Percentiles rank a stretch among this genome's conserved stretches.
Evolutionary conservation across 2,113 vertebrate species (phyloP).

Genomic region (Gopherus evgoodei): DNA sequence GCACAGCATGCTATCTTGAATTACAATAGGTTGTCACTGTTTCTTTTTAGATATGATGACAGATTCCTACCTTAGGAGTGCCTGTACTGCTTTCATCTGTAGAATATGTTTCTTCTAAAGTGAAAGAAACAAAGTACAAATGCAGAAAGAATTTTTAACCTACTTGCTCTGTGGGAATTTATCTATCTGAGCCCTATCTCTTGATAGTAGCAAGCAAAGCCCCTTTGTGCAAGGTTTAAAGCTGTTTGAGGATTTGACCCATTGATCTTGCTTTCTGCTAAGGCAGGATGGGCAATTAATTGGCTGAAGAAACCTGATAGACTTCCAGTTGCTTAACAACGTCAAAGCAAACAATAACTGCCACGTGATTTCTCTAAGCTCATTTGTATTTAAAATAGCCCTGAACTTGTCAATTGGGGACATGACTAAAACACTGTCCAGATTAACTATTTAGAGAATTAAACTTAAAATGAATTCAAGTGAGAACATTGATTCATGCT

Average conservation of each 20-base stretch:
- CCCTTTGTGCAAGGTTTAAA: conserved; percentile 10
- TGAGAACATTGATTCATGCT: conserved; percentile 16
- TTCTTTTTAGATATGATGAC: not conserved
- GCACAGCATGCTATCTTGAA: not conserved
- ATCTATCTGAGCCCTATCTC: not conserved
- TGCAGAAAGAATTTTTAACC: not conserved
- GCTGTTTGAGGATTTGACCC: conserved; percentile 63
- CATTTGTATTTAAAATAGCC: conserved; percentile 71
- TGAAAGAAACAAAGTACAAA: not conserved
- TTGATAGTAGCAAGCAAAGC: not conserved
- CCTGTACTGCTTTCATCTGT: not conserved
- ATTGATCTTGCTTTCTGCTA: conserved; percentile 31
- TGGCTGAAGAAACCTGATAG: conserved; percentile 65
- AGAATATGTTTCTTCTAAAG: not conserved
- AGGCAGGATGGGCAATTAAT: conserved; percentile 55
- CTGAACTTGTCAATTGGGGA: conserved; percentile 35
- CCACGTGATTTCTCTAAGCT: conserved; percentile 55
- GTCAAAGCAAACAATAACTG: conserved; percentile 67
- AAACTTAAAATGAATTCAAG: conserved; percentile 27
- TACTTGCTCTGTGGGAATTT: not conserved
- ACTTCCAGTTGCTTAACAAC: conserved; percentile 74
- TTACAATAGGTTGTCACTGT: not conserved
- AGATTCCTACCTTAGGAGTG: not conserved
- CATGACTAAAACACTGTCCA: conserved; percentile 26
- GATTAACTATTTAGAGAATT: conserved; percentile 29